Evolutionary conservation across 2,113 vertebrate genomes (phyloP), one percentile per base, ranked within the genome.

Genomic region (Megaleporinus macrocephalus): DNA sequence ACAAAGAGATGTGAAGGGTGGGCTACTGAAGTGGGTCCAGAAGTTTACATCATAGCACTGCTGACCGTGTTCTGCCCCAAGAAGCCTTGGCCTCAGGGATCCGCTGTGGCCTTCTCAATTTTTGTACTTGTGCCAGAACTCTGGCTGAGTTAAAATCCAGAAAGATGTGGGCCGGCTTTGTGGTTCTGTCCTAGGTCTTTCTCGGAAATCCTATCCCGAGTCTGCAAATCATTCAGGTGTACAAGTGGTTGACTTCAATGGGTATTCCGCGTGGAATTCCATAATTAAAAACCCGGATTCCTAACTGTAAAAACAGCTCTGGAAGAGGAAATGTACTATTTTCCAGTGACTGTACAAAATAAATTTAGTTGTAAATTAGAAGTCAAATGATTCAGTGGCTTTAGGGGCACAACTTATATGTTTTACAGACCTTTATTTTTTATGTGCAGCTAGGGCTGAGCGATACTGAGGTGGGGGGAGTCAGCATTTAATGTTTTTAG

Each of bases 1-100:
- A 15, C 76, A 29, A 15, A 57, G 11, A 27, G n/a, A 69, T 51
- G 22, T 6, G n/a, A 69, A 71, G 77, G 66, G 33, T 71, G 66
- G 36, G n/a, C 66, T 79, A n/a, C 59, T 71, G 66, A 70, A 44
- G 53, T 79, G 68, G 13, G 59, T 80, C 51, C 68, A 80, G 68
- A 61, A 10, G 26, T 11, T 80, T 18, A 80, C 68, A 33, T 76
- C 61, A 76, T 70, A 61, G 24, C 57, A 10, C 30, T 26, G 7
- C 49, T 78, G 63, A 16, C 65, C 69, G 22, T 70, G 41, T 47
- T 55, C 53, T 44, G 12, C 49, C 51, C 51, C 24, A 66, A 79
- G 15, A 69, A 41, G 55, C 14, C 63, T 26, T 49, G 33, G 41
- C 62, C 20, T 68, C 63, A 27, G 13, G 30, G 13, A 41, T 41